Percentiles rank a stretch among this genome's conserved stretches.
phyloP scores from a whole-genome alignment of 2,113 vertebrate species.

The Prochilodus magdalenae region DNA sequence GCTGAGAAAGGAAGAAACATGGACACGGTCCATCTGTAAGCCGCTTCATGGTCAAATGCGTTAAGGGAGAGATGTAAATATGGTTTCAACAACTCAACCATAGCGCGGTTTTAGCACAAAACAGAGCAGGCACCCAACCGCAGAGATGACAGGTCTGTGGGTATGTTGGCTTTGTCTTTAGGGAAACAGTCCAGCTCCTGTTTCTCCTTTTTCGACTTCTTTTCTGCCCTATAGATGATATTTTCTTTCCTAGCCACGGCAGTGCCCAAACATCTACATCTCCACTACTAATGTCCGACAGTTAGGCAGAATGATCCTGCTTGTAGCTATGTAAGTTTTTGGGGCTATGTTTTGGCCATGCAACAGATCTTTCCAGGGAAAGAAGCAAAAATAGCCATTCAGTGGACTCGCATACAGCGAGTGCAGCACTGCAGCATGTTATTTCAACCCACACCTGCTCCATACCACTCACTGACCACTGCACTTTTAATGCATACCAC shows the following conservation, averaged over 20 bases:
- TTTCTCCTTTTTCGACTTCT: background rate
- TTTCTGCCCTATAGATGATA: background rate
- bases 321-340: background rate
- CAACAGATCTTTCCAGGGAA: background rate
- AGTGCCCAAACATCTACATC: background rate
- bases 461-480: background rate
- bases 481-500: slow-evolving; percentile 25
- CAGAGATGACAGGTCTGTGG: slow-evolving; percentile 12
- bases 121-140: background rate
- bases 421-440: background rate
- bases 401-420: background rate
- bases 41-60: background rate
- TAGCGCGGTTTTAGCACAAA: background rate
- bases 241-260: background rate
- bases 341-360: background rate
- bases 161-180: background rate
- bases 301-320: background rate
- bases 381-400: background rate
- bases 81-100: background rate
- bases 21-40: slow-evolving; percentile 27
- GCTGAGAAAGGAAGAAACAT: slow-evolving; percentile 20
- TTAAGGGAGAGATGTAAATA: slow-evolving; percentile 25
- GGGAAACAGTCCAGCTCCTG: background rate
- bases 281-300: background rate
- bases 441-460: background rate